A percentile compares a stretch with the other conserved stretches of the same genome.
Conservation (phyloP, 2,888 invertebrate genomes). For the Diogma glabrata region DNA sequence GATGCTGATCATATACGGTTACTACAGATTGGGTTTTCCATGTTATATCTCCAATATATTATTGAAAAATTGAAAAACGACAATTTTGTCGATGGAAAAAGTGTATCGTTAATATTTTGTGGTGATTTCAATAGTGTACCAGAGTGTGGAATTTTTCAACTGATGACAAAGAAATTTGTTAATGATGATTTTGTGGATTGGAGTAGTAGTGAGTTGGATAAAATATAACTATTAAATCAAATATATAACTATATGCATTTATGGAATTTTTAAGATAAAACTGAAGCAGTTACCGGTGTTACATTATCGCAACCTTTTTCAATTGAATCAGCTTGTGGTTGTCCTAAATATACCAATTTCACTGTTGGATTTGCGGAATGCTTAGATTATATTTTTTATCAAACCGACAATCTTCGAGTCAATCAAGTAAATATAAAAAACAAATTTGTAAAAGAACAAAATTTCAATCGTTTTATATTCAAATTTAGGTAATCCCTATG, state of each 20-base stretch:
- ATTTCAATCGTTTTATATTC: background rate
- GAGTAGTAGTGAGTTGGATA: conserved; percentile 69
- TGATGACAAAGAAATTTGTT: conserved; percentile 59
- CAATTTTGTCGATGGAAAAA: conserved; percentile 26
- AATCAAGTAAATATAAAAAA: conserved; percentile 41
- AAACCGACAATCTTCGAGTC: conserved; percentile 49
- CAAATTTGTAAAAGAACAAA: too few relatives aligned
- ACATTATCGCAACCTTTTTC: conserved; percentile 50
- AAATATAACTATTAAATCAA: too few relatives aligned
- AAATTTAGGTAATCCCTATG: conserved; percentile 68
- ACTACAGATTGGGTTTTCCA: conserved; percentile 65
- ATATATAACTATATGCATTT: too few relatives aligned
- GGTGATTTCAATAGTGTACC: conserved; percentile 92
- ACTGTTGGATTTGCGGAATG: conserved; percentile 73
- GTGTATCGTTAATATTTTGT: conserved; percentile 62
- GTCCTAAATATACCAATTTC: conserved; percentile 73
- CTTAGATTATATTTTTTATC: conserved; percentile 85
- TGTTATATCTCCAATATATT: conserved; percentile 55
- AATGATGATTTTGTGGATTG: conserved; percentile 58
- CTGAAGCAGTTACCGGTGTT: conserved; percentile 52
- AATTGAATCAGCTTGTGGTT: conserved; percentile 71
- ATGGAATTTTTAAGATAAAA: conserved; percentile 47
- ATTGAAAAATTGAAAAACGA: conserved; percentile 26
- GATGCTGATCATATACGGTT: conserved; percentile 81
- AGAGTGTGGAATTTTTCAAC: conserved; percentile 65